phyloP scores from a whole-genome alignment of 2,888 invertebrate species.

The Tachystola acroxantha region DNA sequence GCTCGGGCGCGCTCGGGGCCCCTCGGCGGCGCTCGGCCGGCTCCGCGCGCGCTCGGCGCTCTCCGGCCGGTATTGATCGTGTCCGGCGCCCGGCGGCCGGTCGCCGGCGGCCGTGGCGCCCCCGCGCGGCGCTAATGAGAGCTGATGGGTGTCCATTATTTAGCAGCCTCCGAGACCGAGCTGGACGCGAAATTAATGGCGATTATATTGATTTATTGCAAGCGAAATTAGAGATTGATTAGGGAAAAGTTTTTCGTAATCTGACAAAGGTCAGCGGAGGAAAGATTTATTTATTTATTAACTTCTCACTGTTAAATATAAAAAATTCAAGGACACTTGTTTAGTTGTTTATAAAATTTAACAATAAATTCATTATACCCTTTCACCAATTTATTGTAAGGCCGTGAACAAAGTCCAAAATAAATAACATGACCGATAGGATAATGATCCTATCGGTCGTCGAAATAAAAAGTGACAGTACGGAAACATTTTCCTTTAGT shows the following conservation, averaged over 20 bases:
- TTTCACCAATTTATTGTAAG: too few species aligned
- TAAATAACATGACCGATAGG: too few species aligned
- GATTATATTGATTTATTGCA: constrained; percentile 72
- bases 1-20: constrained; percentile 19
- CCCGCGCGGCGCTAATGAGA: constrained; percentile 63
- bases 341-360: too few species aligned
- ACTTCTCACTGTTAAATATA: too few species aligned
- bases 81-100: constrained; percentile 51
- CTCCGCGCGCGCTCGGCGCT: constrained; percentile 21
- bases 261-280: constrained; percentile 18
- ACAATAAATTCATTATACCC: too few species aligned
- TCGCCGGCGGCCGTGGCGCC: constrained; percentile 67
- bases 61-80: constrained; percentile 57
- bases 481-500: too few species aligned
- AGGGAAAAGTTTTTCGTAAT: constrained; percentile 36
- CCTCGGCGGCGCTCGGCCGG: constrained; percentile 23
- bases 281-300: too few species aligned
- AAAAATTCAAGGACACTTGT: too few species aligned
- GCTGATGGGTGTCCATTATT: constrained; percentile 73
- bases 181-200: constrained; percentile 67
- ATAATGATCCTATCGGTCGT: too few species aligned
- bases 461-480: too few species aligned
- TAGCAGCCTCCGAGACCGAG: constrained; percentile 62
- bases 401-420: too few species aligned
- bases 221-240: constrained; percentile 66